Evolutionary conservation across 2,113 vertebrate species (phyloP).

Genomic region (Lutjanus erythropterus): DNA sequence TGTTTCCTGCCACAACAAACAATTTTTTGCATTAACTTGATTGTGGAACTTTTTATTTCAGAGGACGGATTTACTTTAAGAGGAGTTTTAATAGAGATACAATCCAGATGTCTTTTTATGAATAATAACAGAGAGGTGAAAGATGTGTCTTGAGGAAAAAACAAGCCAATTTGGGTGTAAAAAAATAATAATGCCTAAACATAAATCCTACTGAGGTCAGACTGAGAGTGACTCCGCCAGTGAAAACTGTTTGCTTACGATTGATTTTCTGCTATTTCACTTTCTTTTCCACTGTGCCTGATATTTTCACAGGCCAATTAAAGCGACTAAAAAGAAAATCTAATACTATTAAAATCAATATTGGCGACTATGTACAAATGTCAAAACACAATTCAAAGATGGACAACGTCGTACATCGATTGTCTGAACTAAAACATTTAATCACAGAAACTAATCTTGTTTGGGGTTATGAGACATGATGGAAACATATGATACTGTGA

Average conservation of each 20-base stretch:
- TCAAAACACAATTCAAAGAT: slow-evolving; percentile 49
- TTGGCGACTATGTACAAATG: slow-evolving; percentile 42
- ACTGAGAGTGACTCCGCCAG: not conserved
- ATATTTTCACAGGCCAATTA: slow-evolving; percentile 67
- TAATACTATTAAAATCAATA: slow-evolving; percentile 62
- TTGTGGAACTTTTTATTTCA: slow-evolving; percentile 5
- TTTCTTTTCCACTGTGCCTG: slow-evolving; percentile 17
- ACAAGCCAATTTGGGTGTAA: not conserved
- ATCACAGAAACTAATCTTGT: slow-evolving; percentile 43
- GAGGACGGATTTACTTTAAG: not conserved
- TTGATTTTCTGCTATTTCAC: slow-evolving; percentile 64
- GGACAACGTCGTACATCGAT: slow-evolving; percentile 29
- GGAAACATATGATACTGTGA: slow-evolving; percentile 4
- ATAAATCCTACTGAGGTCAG: slow-evolving; percentile 35
- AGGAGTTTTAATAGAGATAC: not conserved
- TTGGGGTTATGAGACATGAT: slow-evolving; percentile 22
- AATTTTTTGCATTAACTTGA: slow-evolving; percentile 24
- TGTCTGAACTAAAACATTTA: slow-evolving; percentile 25
- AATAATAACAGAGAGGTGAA: not conserved
- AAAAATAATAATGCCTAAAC: slow-evolving; percentile 35
- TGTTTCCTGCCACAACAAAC: not conserved
- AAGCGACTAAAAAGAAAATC: slow-evolving; percentile 58
- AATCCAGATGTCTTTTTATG: not conserved
- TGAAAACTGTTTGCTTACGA: slow-evolving; percentile 49
- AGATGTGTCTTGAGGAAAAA: slow-evolving; percentile 3